These are phyloP conservation scores for Caenorhabditis becei DNA, from an alignment of 2,888 invertebrate genomes.

Conservation along the genomic window DNA sequence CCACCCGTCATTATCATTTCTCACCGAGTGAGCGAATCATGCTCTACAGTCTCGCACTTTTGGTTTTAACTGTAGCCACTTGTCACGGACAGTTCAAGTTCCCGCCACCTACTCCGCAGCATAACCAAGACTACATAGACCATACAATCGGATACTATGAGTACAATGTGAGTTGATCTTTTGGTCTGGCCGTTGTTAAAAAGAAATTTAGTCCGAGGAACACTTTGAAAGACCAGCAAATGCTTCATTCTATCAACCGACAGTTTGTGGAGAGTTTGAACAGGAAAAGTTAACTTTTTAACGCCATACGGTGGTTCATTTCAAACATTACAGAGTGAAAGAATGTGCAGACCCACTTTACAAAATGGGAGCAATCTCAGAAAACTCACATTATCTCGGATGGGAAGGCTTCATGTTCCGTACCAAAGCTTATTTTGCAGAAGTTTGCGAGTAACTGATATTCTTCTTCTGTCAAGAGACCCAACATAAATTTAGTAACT, in stretches of 20 bases:
- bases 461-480: too few species aligned
- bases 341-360: conserved; percentile 74
- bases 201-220: conserved; percentile 48
- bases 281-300: conserved; percentile 16
- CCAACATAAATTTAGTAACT: conserved; percentile 68
- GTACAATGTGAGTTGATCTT: conserved; percentile 51
- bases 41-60: conserved; percentile 13
- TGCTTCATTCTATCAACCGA: conserved; percentile 48
- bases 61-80: neutral
- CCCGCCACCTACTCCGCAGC: conserved; percentile 22
- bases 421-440: conserved; percentile 71
- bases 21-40: conserved; percentile 20
- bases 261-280: conserved; percentile 47
- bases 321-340: conserved; percentile 61
- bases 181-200: neutral
- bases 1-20: conserved; percentile 33
- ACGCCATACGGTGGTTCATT: neutral
- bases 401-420: conserved; percentile 71
- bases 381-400: conserved; percentile 62
- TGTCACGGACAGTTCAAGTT: conserved; percentile 48
- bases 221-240: conserved; percentile 23
- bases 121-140: conserved; percentile 25
- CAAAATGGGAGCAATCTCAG: conserved; percentile 68
- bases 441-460: conserved; percentile 74
- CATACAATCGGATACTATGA: conserved; percentile 37